These are phyloP conservation scores for Anoura caudifer DNA, from an alignment of 2,113 vertebrate genomes.

Conservation along the genomic window DNA sequence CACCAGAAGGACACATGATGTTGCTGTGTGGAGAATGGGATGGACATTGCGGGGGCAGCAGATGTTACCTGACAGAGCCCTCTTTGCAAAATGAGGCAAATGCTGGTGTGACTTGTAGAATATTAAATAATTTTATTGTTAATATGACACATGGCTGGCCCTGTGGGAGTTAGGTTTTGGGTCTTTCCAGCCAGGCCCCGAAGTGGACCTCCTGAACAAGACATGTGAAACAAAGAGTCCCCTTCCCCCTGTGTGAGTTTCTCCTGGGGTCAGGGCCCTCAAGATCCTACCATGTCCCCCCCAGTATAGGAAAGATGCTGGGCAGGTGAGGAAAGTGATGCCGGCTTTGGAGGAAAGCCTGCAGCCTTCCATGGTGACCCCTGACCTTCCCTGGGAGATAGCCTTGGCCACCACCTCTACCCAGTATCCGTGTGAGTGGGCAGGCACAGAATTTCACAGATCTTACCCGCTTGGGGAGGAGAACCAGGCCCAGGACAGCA, in stretches of 20 bases:
- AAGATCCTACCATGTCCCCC: not conserved
- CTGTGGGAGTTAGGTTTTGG: not conserved
- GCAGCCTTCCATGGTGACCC: not conserved
- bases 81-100: not conserved
- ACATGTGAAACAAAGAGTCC: not conserved
- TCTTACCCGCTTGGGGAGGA: not conserved
- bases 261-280: not conserved
- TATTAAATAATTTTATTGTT: not conserved
- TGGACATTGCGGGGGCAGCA: not conserved
- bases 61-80: not conserved
- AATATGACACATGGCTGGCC: not conserved
- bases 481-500: not conserved
- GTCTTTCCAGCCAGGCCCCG: not conserved
- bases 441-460: not conserved
- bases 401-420: not conserved
- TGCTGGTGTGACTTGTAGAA: not conserved
- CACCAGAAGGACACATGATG: not conserved
- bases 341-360: not conserved
- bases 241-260: not conserved
- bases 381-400: not conserved
- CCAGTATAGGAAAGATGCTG: not conserved
- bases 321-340: not conserved
- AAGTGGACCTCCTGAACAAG: not conserved
- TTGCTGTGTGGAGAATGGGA: not conserved
- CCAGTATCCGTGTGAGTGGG: not conserved